Base-by-base conservation (phyloP, 2,888 invertebrate genomes). In the Pollenia labialis region DNA sequence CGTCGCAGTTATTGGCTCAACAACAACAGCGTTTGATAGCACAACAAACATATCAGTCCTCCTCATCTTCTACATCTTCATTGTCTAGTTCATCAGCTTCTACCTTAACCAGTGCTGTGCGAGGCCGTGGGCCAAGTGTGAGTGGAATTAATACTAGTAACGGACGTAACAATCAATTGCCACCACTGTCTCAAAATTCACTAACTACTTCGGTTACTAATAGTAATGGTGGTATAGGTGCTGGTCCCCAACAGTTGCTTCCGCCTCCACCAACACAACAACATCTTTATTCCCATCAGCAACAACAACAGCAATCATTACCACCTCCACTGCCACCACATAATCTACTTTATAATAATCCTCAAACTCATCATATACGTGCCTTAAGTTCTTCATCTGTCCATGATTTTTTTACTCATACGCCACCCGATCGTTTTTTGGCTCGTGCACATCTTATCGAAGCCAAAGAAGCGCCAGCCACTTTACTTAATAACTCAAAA, bases 361-460 rank as follows among this genome's bases (percentile, higher is more conserved):
- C 82, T 10, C 85, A 88, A 64, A 74, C 84, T 69, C 88, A 88
- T 50, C 86, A 86, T 50, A 87, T 87, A 68, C 88, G 89, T 60
- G 71, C 88, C 16, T 87, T 89, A 69, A 72, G 84, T n/a, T 60
- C 60, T 16, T 72, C 88, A 23, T 84, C 89, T 3, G 79, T 89
- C 83, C 90, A 90, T 84, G 93, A 93, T 16, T 87, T 90, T 42
- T 87, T 90, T n/a, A 74, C 90, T 0, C 89, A 89, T 66, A 91
- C 92, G 62, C 93, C 95, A n/a, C 95, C 96, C 62, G 96, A 97
- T 92, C 94, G 96, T 69, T 96, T 96, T 93, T 94, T 96, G 89
- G 95, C 95, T 68, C 94, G 95, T 88, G 94, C 96, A 0, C 95
- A 96, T 91, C 94, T 96, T 71, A 94, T 96, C 90, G 95, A 96